Conservation (phyloP, 2,888 invertebrate species). For the Drosophila eohydei region DNA sequence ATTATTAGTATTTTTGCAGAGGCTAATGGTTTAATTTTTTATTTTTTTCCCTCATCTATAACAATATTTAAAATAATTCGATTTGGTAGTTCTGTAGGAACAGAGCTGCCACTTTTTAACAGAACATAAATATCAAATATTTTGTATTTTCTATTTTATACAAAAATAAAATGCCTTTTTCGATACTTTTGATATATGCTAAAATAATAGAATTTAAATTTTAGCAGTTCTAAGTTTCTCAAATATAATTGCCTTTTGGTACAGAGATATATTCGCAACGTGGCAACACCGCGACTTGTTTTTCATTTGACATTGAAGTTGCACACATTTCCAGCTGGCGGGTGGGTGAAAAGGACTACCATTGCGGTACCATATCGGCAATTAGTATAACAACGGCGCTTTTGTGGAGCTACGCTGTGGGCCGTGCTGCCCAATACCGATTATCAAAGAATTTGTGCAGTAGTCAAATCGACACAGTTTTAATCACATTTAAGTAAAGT, state of each 20-base stretch:
- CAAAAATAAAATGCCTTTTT: neutral
- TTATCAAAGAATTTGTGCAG: conserved; percentile 28
- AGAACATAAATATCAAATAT: neutral
- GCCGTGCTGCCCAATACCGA: conserved; percentile 57
- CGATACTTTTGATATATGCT: conserved; percentile 5
- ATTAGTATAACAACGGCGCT: conserved; percentile 57
- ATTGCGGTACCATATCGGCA: conserved; percentile 50
- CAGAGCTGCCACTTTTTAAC: conserved; percentile 41
- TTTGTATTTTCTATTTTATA: neutral
- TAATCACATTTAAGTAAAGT: conserved; percentile 64
- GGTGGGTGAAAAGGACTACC: conserved; percentile 69
- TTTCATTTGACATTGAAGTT: conserved; percentile 85
- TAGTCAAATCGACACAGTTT: conserved; percentile 12
- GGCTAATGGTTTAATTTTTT: neutral
- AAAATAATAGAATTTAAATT: neutral
- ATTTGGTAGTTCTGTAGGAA: conserved; percentile 17
- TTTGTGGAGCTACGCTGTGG: conserved; percentile 54
- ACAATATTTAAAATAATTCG: neutral
- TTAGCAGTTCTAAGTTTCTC: neutral
- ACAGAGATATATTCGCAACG: conserved; percentile 30
- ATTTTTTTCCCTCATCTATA: no score
- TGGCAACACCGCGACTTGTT: conserved; percentile 78
- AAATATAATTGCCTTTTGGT: neutral
- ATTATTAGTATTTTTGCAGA: neutral
- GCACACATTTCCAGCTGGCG: conserved; percentile 65